Percentiles rank a stretch among this genome's conserved stretches.
phyloP scores from a whole-genome alignment of 2,888 invertebrate genomes.

The Melinopterus prodromus region DNA sequence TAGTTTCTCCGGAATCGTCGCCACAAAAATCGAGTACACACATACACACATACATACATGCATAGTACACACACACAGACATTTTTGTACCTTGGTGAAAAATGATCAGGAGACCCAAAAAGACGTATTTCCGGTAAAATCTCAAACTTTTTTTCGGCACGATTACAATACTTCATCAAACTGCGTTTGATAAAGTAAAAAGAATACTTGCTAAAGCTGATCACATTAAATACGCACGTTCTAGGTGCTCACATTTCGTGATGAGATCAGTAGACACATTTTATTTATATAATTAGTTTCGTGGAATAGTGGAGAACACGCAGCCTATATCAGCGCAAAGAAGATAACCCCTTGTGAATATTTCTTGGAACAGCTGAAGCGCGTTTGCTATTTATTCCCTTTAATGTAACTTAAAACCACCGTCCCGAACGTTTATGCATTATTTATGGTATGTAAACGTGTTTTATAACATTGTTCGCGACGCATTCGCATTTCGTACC shows the following conservation, averaged over 20 bases:
- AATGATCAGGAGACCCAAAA: too few species aligned
- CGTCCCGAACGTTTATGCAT: background rate
- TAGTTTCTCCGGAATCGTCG: too few species aligned
- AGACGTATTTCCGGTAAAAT: too few species aligned
- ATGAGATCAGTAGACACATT: background rate
- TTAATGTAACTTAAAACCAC: constrained; percentile 4
- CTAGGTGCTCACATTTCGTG: background rate
- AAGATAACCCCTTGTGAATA: background rate
- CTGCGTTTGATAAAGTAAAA: too few species aligned
- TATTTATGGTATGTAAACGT: background rate
- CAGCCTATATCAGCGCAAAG: background rate
- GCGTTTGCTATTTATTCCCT: background rate
- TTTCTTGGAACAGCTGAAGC: background rate
- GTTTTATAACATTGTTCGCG: constrained; percentile 4
- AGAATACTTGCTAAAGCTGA: too few species aligned
- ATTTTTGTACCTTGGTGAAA: too few species aligned
- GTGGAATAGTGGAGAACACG: background rate
- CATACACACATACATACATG: too few species aligned
- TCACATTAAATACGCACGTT: background rate
- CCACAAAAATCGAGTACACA: too few species aligned
- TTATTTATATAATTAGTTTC: background rate
- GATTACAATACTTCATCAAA: too few species aligned
- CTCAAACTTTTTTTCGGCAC: too few species aligned
- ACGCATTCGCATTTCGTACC: background rate
- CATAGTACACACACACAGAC: too few species aligned